Conservation (phyloP, 2,888 invertebrate genomes). For the Osedax fenrisi region DNA sequence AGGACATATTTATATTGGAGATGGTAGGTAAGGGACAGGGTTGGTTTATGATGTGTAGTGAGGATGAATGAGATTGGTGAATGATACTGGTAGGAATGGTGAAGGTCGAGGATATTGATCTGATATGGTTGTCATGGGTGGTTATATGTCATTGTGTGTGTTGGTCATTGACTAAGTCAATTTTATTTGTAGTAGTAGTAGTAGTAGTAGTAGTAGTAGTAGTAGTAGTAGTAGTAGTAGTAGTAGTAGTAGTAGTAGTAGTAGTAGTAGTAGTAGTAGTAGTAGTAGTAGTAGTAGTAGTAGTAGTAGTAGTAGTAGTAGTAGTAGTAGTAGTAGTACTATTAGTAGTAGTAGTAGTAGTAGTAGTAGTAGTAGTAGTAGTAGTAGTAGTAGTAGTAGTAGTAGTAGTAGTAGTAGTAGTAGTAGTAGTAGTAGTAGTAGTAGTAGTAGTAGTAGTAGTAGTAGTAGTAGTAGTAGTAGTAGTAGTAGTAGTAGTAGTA, state of each 20-base stretch:
- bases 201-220: neutral
- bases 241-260: conserved; percentile 13
- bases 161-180: too few relatives aligned
- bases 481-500: conserved; percentile 16
- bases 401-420: conserved; percentile 14
- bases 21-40: too few relatives aligned
- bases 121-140: too few relatives aligned
- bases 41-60: too few relatives aligned
- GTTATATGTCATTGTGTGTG: too few relatives aligned
- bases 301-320: conserved; percentile 13
- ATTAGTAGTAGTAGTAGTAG: conserved; percentile 6
- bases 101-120: too few relatives aligned
- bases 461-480: conserved; percentile 14
- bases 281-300: conserved; percentile 13
- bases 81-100: too few relatives aligned
- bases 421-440: conserved; percentile 13
- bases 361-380: conserved; percentile 13
- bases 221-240: conserved; percentile 11
- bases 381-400: conserved; percentile 13
- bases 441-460: conserved; percentile 16
- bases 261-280: conserved; percentile 13
- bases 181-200: neutral
- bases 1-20: too few relatives aligned
- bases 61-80: too few relatives aligned
- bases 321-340: neutral